phyloP scores from a whole-genome alignment of 2,797 vertebrate genomes.

The Coracias cyanogaster region DNA sequence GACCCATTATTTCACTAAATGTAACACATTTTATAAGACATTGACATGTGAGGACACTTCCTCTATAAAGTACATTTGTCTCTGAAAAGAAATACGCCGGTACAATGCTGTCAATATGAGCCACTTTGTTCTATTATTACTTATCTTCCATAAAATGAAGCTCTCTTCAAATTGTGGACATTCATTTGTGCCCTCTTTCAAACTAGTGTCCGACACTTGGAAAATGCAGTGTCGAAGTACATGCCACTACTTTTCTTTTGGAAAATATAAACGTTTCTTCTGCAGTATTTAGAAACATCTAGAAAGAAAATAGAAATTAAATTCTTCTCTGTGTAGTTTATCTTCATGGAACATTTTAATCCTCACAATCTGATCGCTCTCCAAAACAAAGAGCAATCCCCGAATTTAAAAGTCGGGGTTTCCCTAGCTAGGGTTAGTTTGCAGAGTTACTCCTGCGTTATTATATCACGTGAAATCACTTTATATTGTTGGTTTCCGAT shows the following conservation, averaged over 20 bases:
- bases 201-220: background rate
- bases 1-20: slow-evolving; percentile 55
- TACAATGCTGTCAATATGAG: background rate
- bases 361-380: background rate
- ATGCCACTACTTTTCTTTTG: background rate
- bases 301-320: background rate
- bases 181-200: background rate
- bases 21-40: slow-evolving; percentile 32
- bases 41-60: slow-evolving; percentile 14
- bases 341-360: background rate
- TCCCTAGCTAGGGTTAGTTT: background rate
- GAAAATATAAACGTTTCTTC: background rate
- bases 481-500: background rate
- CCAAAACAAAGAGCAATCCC: background rate
- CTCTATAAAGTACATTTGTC: slow-evolving; percentile 8
- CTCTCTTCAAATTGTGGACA: background rate
- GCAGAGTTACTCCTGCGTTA: background rate
- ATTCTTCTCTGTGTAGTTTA: background rate
- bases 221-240: background rate
- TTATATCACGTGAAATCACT: background rate
- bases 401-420: background rate
- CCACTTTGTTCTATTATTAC: background rate
- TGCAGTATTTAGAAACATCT: background rate
- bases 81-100: background rate
- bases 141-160: background rate